Evolutionary conservation across 2,113 vertebrate species (phyloP).

Genomic region (Pantherophis guttatus): DNA sequence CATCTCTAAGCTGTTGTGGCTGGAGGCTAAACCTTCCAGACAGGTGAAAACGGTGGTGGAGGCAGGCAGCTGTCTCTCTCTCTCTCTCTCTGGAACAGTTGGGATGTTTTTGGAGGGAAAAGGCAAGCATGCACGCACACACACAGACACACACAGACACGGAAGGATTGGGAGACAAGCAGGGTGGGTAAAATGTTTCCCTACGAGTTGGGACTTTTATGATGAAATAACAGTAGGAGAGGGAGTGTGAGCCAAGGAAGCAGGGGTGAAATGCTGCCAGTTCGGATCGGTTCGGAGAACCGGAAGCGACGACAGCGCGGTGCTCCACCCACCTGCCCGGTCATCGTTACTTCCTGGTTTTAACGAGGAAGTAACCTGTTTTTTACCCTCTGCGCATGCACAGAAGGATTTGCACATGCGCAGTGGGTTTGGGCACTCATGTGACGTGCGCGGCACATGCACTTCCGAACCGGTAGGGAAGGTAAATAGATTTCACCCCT

Average conservation of each 20-base stretch:
- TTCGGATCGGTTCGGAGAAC: too few species aligned
- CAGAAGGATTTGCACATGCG: too few species aligned
- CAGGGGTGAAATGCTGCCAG: not conserved
- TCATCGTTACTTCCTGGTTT: too few species aligned
- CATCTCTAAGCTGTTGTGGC: not conserved
- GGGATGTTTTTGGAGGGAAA: constrained; percentile 5
- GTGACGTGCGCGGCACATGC: too few species aligned
- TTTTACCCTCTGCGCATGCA: too few species aligned
- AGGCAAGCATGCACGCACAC: not conserved
- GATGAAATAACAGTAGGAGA: not conserved
- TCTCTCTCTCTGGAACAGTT: not conserved
- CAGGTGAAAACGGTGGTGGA: constrained; percentile 20
- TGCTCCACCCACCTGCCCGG: too few species aligned
- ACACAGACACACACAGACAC: not conserved
- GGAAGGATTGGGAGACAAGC: not conserved
- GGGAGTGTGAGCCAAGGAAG: not conserved
- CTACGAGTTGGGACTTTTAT: not conserved
- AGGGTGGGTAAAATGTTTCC: not conserved
- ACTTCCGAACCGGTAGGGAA: too few species aligned
- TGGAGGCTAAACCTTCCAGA: constrained; percentile 12
- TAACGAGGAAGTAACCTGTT: too few species aligned
- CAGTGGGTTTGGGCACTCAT: too few species aligned
- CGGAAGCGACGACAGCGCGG: too few species aligned
- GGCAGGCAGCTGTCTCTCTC: constrained; percentile 7
- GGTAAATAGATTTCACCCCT: too few species aligned